These are phyloP conservation scores for Corticium candelabrum DNA, from an alignment of 37 sponge, comb jelly and placozoan species.

Conservation along the genomic window DNA sequence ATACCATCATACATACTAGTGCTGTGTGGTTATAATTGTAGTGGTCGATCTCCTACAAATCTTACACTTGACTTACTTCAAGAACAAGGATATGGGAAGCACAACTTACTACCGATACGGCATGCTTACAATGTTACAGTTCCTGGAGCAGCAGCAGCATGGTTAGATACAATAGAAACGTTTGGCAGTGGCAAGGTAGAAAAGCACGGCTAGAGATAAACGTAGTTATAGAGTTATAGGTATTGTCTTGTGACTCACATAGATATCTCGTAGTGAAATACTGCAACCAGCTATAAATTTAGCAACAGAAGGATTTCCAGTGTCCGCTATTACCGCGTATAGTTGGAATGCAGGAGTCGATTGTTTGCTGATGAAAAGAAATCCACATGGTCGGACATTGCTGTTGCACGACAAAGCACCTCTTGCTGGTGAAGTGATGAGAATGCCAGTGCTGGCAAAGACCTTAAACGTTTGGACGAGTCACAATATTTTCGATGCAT, in stretches of 20 bases:
- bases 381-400: constrained; percentile 45
- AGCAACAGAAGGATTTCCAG: constrained; percentile 68
- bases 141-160: constrained; percentile 79
- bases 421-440: constrained; percentile 61
- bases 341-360: constrained; percentile 34
- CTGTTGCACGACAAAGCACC: constrained; percentile 48
- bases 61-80: constrained; percentile 23
- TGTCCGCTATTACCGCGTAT: constrained; percentile 39
- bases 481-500: not conserved
- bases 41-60: constrained; percentile 25
- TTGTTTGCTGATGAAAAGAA: constrained; percentile 13
- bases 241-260: not conserved
- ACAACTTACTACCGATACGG: constrained; percentile 30
- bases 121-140: constrained; percentile 68
- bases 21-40: not conserved
- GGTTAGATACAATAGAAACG: constrained; percentile 67
- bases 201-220: not conserved
- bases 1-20: not conserved
- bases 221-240: not conserved
- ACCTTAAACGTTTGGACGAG: constrained; percentile 42
- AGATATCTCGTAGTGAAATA: constrained; percentile 45
- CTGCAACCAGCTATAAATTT: constrained; percentile 63
- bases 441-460: constrained; percentile 52
- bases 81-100: constrained; percentile 20
- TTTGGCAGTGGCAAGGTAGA: constrained; percentile 74